Evolutionary conservation across 2,888 invertebrate genomes (phyloP).

Genomic region (Caenorhabditis sp.): DNA sequence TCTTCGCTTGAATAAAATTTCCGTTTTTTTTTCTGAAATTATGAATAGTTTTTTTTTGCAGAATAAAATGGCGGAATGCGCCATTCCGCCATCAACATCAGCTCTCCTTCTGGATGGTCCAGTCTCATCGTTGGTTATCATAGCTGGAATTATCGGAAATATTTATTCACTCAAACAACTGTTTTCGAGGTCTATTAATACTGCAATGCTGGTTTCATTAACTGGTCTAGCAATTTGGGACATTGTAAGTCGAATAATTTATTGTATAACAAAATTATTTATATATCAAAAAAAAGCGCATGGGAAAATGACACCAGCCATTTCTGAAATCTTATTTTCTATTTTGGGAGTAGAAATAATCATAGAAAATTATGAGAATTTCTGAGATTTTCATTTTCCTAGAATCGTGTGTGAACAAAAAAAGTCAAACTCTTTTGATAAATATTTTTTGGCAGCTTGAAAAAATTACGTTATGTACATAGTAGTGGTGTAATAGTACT

Average conservation of each 20-base stretch:
- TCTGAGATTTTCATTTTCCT: not conserved
- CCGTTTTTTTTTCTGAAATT: too few relatives aligned
- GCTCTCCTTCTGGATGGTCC: slow-evolving; percentile 49
- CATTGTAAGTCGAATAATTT: slow-evolving; percentile 17
- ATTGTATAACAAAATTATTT: not conserved
- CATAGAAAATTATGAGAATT: slow-evolving; percentile 1
- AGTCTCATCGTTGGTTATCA: slow-evolving; percentile 41
- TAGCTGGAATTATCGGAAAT: slow-evolving; percentile 49
- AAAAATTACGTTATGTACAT: too few relatives aligned
- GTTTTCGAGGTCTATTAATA: slow-evolving; percentile 55
- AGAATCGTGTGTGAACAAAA: not conserved
- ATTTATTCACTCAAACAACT: slow-evolving; percentile 54
- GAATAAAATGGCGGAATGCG: slow-evolving; percentile 33
- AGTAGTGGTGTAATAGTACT: too few relatives aligned
- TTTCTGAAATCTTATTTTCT: not conserved
- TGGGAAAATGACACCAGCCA: not conserved
- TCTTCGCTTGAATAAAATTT: not conserved
- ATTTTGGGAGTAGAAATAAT: not conserved
- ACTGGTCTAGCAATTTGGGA: slow-evolving; percentile 47
- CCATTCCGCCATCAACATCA: slow-evolving; percentile 17
- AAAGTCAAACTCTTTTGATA: too few relatives aligned
- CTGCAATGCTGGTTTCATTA: slow-evolving; percentile 57
- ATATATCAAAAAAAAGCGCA: not conserved
- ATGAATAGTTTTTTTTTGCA: too few relatives aligned
- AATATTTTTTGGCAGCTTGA: too few relatives aligned